Base-by-base conservation (phyloP, 1,140 invertebrate genomes). In the Drosophila carrolli region DNA sequence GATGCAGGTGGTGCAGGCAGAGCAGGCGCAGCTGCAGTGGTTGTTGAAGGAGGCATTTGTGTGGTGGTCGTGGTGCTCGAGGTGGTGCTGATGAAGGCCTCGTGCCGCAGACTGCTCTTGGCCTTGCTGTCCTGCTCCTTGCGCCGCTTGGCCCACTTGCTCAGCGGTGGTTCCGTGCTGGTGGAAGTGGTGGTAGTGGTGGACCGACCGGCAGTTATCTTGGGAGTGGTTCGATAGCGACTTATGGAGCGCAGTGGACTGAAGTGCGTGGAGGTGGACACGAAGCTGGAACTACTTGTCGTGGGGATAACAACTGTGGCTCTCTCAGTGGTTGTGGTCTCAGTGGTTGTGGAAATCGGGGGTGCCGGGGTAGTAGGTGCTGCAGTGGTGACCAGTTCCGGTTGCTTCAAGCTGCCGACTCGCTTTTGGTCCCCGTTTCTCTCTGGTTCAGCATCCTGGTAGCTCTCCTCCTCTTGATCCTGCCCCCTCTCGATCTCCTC, bases 111-210 rank as follows among this genome's bases (percentile, higher is more conserved):
- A 35, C 84, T 62, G 85, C 81, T 71, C 76, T 90, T 60, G 57
- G 48, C 56, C 75, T 90, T 75, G 92, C 92, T 76, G 90, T 93
- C 83, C 51, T 46, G 27, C 11, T 84, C 84, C 54, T 76, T 90
- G 53, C 85, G 86, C 1, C 91, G 66, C 65, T 77, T 80, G 44
- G 80, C 85, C 92, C 92, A 92, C 48, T 92, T 92, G 29, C 63
- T 46, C 4, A 84, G 50, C 10, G 79, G 43, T 32, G 74, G 67
- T 13, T 81, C 89, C 6, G 85, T 81, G 29, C 74, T 86, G 5
- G 73, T 78, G 2, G 76, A 54, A 0, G 83, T 61, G 0, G 78
- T 75, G 4, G 74, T 83, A 2, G 83, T 86, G 5, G 82, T 86
- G 10, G 78, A 82, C 51, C 50, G 74, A 13, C 80, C 85, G 1